A percentile compares a stretch with the other conserved stretches of the same genome.
phyloP scores from a whole-genome alignment of 2,113 vertebrate genomes.

The Phalacrocorax pelagicus region DNA sequence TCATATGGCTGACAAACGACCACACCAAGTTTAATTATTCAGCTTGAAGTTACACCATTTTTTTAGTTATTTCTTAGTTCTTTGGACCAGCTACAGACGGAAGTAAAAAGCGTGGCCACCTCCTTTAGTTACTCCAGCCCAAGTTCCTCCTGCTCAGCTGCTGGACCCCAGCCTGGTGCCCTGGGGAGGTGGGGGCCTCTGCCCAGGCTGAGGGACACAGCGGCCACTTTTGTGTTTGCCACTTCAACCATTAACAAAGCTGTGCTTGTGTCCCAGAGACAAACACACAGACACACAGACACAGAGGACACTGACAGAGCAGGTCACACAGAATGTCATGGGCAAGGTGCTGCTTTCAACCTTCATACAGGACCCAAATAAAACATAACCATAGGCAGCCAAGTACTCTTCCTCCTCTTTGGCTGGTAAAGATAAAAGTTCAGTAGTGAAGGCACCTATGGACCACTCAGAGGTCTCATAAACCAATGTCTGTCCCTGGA shows the following conservation, averaged over 20 bases:
- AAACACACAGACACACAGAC: background rate
- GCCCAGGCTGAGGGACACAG: background rate
- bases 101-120: fast-evolving
- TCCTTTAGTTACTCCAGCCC: background rate
- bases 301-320: fast-evolving
- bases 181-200: background rate
- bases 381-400: fast-evolving
- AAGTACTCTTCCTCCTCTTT: background rate
- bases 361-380: background rate
- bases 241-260: fast-evolving
- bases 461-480: background rate
- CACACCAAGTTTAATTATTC: background rate
- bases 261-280: background rate
- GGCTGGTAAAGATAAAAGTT: background rate
- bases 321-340: background rate
- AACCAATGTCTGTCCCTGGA: background rate
- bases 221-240: background rate
- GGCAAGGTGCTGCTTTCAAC: background rate
- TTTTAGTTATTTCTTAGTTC: background rate
- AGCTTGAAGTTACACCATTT: background rate
- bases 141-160: background rate
- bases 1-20: background rate
- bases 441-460: background rate
- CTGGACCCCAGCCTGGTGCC: background rate
- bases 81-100: background rate